Conservation (phyloP, 1,140 invertebrate species). For the Ostrea edulis region DNA sequence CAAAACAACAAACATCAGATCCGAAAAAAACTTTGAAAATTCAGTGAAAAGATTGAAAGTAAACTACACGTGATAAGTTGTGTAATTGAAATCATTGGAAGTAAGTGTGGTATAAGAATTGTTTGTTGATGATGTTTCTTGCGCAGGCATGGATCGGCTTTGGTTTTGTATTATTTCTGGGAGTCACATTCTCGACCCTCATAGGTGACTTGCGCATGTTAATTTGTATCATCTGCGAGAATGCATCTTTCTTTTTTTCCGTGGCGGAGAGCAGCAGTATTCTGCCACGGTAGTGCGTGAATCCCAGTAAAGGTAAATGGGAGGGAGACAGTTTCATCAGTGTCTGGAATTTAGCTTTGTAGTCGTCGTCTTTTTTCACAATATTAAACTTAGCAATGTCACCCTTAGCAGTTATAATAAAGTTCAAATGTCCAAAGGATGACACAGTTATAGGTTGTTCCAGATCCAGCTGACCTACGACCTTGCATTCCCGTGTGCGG, state of each 20-base stretch:
- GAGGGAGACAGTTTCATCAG: conserved; percentile 39
- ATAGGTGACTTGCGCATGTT: conserved; percentile 42
- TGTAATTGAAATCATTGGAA: conserved; percentile 36
- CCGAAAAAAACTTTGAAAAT: not conserved
- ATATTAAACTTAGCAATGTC: conserved; percentile 11
- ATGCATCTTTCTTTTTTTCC: conserved; percentile 34
- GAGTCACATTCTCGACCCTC: conserved; percentile 42
- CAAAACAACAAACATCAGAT: no score
- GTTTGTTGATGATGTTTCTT: conserved; percentile 50
- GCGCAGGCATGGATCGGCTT: conserved; percentile 54
- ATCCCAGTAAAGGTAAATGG: conserved; percentile 44
- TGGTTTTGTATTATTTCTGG: conserved; percentile 46
- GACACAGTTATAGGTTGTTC: conserved; percentile 46
- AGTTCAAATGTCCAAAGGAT: conserved; percentile 28
- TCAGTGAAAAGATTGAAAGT: not conserved
- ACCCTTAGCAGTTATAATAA: conserved; percentile 41
- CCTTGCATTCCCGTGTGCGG: conserved; percentile 48
- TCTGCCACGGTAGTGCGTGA: conserved; percentile 45
- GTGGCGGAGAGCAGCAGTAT: conserved; percentile 44
- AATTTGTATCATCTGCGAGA: conserved; percentile 46
- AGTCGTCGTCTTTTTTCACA: not conserved
- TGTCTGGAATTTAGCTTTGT: conserved; percentile 33
- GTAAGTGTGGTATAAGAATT: conserved; percentile 59
- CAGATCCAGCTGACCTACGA: conserved; percentile 37
- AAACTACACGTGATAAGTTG: not conserved